These are phyloP conservation scores for Rhingia rostrata DNA, from an alignment of 2,888 invertebrate genomes.

Conservation along the genomic window DNA sequence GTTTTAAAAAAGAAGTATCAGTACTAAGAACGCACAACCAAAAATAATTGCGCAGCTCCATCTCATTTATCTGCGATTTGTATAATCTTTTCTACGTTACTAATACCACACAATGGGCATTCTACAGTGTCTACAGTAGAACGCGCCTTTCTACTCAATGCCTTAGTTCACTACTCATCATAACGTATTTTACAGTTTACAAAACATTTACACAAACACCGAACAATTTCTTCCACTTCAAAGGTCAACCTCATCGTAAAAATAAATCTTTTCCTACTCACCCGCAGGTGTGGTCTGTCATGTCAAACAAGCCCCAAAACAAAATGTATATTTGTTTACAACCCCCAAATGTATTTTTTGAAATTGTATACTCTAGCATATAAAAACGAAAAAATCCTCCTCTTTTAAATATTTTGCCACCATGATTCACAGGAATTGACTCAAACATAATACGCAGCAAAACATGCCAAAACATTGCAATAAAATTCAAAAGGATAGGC, in stretches of 20 bases:
- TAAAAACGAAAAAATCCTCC: slow-evolving; percentile 1
- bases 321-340: slow-evolving; percentile 23
- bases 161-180: too few species aligned
- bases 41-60: too few species aligned
- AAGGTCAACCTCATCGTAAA: slow-evolving; percentile 20
- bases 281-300: slow-evolving; percentile 26
- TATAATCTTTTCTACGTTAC: too few species aligned
- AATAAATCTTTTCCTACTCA: not conserved
- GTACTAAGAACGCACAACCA: too few species aligned
- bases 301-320: slow-evolving; percentile 31
- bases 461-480: slow-evolving; percentile 34
- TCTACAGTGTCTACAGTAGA: too few species aligned
- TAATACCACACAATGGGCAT: too few species aligned
- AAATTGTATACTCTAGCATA: slow-evolving; percentile 3
- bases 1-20: too few species aligned
- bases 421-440: slow-evolving; percentile 23
- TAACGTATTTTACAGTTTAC: not conserved
- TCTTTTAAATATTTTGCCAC: slow-evolving; percentile 34
- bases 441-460: slow-evolving; percentile 36
- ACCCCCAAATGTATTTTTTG: not conserved
- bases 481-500: slow-evolving; percentile 43
- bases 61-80: too few species aligned
- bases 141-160: too few species aligned
- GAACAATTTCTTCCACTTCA: slow-evolving; percentile 4
- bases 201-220: slow-evolving; percentile 3